phyloP scores from a whole-genome alignment of 2,797 vertebrate genomes.

The Myiotriccus ornatus region DNA sequence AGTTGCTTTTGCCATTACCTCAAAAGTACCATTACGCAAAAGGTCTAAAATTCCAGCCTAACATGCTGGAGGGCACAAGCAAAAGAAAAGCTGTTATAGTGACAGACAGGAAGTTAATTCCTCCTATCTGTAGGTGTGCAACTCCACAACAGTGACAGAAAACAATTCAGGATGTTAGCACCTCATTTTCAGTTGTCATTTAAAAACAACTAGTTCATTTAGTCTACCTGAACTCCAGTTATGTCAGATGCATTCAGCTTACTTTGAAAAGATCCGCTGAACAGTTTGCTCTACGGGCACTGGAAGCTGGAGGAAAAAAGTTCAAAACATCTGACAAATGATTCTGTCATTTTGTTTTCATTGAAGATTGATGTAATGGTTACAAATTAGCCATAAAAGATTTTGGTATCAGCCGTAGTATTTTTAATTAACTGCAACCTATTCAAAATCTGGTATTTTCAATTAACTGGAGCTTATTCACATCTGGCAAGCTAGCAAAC shows the following conservation, averaged over 20 bases:
- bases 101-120: neutral
- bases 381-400: neutral
- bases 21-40: neutral
- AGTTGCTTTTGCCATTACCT: neutral
- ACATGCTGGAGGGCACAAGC: neutral
- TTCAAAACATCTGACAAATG: neutral
- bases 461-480: constrained; percentile 55
- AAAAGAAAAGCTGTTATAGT: neutral
- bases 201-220: neutral
- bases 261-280: neutral
- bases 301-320: neutral
- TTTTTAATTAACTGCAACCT: constrained; percentile 46
- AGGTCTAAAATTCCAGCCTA: neutral
- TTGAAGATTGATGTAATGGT: neutral
- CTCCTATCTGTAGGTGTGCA: neutral
- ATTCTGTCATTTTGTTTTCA: neutral
- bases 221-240: neutral
- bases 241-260: neutral
- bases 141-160: neutral
- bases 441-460: constrained; percentile 52
- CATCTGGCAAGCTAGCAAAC: constrained; percentile 64
- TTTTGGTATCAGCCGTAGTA: neutral
- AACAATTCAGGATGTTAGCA: neutral
- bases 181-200: constrained; percentile 25
- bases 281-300: neutral